phyloP scores from a whole-genome alignment of 2,888 invertebrate species.

The Epiblema foenella region DNA sequence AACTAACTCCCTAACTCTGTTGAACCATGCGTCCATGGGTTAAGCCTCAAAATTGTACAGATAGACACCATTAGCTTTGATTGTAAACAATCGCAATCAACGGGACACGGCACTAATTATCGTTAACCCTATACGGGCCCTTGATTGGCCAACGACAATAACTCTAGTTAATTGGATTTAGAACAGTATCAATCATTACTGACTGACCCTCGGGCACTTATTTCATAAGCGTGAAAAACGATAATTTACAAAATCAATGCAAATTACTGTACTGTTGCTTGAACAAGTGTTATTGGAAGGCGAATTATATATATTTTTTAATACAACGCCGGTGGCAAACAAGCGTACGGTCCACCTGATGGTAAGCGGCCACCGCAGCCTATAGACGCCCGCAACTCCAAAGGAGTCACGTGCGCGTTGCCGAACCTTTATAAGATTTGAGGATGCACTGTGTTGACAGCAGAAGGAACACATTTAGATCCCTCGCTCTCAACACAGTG shows the following conservation, averaged over 20 bases:
- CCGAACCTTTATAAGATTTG: not conserved
- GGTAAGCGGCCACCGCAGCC: too few species aligned
- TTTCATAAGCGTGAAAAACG: not conserved
- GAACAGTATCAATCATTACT: constrained; percentile 15
- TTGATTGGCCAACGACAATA: constrained; percentile 12
- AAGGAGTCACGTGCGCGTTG: too few species aligned
- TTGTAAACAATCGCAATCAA: not conserved
- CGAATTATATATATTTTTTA: too few species aligned
- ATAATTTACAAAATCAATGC: not conserved
- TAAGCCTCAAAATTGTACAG: not conserved
- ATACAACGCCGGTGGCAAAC: too few species aligned
- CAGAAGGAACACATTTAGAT: too few species aligned
- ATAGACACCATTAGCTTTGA: not conserved
- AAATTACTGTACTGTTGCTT: not conserved
- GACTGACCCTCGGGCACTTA: constrained; percentile 6
- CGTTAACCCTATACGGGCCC: constrained; percentile 10
- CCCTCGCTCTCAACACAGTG: too few species aligned
- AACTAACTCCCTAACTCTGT: not conserved
- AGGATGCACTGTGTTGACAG: too few species aligned
- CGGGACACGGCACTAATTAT: constrained; percentile 19
- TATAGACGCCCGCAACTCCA: too few species aligned
- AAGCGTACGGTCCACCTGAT: too few species aligned
- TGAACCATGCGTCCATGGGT: not conserved
- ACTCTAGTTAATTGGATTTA: constrained; percentile 18
- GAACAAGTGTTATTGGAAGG: not conserved